These are phyloP conservation scores for Lepidocyrtoides sp. DNA, from an alignment of 2,888 invertebrate species.

Conservation along the genomic window DNA sequence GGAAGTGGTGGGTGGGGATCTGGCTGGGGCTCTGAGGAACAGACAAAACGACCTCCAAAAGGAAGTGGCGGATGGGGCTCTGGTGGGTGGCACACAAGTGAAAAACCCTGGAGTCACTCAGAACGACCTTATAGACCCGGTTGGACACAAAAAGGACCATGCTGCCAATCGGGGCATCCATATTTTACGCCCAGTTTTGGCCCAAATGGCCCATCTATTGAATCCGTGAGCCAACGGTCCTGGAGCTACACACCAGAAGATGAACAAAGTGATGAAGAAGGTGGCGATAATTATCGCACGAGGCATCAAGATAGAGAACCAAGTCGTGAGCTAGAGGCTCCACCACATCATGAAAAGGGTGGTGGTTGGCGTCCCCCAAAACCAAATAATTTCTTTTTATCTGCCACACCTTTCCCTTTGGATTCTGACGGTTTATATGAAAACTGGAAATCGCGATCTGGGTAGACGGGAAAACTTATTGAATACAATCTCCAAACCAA, in stretches of 20 bases:
- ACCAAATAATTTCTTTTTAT: constrained; percentile 38
- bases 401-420: constrained; percentile 57
- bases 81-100: constrained; percentile 39
- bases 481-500: neutral
- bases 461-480: neutral
- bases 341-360: neutral
- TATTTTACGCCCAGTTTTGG: constrained; percentile 35
- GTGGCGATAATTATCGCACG: neutral
- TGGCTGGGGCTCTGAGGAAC: neutral
- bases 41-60: constrained; percentile 30
- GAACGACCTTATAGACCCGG: constrained; percentile 62
- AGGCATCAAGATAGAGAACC: constrained; percentile 29
- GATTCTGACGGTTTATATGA: constrained; percentile 70
- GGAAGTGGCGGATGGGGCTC: constrained; percentile 17
- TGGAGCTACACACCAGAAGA: neutral
- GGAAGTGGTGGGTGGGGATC: neutral
- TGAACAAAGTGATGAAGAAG: constrained; percentile 5
- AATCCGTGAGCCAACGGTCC: neutral
- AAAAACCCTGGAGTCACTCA: constrained; percentile 60
- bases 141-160: constrained; percentile 34
- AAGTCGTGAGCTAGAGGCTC: constrained; percentile 22
- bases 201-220: neutral
- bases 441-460: constrained; percentile 50
- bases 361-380: constrained; percentile 1
- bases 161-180: constrained; percentile 30